phyloP scores from a whole-genome alignment of 2,113 vertebrate species.

The Eulemur macaco region DNA sequence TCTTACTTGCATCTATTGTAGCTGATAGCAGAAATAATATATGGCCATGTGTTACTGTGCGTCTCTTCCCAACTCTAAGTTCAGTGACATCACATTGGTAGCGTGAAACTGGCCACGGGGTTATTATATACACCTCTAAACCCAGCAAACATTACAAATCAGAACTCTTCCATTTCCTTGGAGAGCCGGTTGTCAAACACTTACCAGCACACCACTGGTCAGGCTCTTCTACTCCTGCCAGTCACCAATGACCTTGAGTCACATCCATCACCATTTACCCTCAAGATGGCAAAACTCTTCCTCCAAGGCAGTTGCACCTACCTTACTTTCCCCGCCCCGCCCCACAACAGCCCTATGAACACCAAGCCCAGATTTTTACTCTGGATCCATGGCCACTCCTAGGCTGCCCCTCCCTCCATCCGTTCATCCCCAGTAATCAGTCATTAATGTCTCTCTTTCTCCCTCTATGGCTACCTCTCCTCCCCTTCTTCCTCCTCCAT shows the following conservation, averaged over 20 bases:
- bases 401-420: not conserved
- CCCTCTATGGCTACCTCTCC: not conserved
- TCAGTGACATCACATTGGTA: not conserved
- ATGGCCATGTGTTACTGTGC: not conserved
- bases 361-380: not conserved
- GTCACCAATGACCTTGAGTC: not conserved
- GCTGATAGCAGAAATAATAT: not conserved
- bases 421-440: not conserved
- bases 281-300: not conserved
- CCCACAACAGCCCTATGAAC: not conserved
- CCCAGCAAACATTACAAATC: not conserved
- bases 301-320: accelerated
- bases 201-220: not conserved
- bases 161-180: not conserved
- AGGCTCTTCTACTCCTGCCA: accelerated
- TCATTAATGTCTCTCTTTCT: not conserved
- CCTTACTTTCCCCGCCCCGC: no score
- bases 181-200: not conserved
- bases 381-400: no score
- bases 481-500: not conserved
- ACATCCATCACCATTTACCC: not conserved
- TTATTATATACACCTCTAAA: not conserved
- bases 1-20: not conserved
- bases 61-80: not conserved
- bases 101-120: not conserved